These are phyloP conservation scores for Selenia dentaria DNA, from an alignment of 2,888 invertebrate species.

Conservation along the genomic window DNA sequence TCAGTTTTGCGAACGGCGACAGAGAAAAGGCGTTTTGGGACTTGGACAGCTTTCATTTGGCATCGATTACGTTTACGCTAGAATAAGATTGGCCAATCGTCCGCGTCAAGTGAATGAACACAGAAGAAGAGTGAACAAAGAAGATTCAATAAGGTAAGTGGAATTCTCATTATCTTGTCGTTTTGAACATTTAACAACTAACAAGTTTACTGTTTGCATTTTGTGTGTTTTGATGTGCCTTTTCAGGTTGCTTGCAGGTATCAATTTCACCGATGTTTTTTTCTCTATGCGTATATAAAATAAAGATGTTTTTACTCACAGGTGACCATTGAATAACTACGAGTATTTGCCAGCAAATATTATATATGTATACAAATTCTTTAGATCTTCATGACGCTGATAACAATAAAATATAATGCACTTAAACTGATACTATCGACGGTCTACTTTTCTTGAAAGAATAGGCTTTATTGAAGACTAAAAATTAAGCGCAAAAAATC, in stretches of 20 bases:
- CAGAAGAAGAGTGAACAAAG: slow-evolving; percentile 50
- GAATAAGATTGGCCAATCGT: slow-evolving; percentile 78
- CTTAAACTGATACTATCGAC: too few relatives aligned
- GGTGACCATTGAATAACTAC: too few relatives aligned
- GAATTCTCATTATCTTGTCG: slow-evolving; percentile 39
- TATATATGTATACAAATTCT: too few relatives aligned
- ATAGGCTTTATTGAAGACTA: too few relatives aligned
- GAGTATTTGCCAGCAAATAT: too few relatives aligned
- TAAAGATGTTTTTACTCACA: too few relatives aligned
- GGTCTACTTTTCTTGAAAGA: too few relatives aligned
- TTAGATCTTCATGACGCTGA: too few relatives aligned
- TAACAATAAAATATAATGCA: too few relatives aligned
- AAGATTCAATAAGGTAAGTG: slow-evolving; percentile 69
- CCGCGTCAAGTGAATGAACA: slow-evolving; percentile 53
- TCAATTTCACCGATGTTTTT: slow-evolving; percentile 51
- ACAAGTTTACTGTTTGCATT: slow-evolving; percentile 55
- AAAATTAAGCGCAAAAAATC: too few relatives aligned
- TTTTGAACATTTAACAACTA: slow-evolving; percentile 52
- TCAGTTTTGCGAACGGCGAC: slow-evolving; percentile 44
- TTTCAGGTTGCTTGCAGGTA: slow-evolving; percentile 77
- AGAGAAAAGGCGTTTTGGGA: slow-evolving; percentile 38
- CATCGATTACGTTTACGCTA: slow-evolving; percentile 57
- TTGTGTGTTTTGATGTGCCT: slow-evolving; percentile 71
- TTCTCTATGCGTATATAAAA: too few relatives aligned
- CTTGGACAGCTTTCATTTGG: slow-evolving; percentile 66